Conservation (phyloP, 2,888 invertebrate species). For the Microctonus hyperodae region DNA sequence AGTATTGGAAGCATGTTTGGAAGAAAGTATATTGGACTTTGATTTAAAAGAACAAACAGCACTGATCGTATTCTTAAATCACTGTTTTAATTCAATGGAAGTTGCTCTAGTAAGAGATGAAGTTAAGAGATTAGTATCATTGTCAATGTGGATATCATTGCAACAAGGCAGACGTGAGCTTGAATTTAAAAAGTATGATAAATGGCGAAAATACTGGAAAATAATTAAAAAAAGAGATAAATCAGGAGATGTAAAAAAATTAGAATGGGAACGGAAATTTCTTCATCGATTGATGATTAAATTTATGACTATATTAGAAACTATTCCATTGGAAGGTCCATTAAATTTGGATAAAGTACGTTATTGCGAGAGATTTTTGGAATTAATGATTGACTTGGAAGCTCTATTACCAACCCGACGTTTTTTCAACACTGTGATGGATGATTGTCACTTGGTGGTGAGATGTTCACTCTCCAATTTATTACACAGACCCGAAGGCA, state of each 20-base stretch:
- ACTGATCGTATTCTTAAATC: constrained; percentile 90
- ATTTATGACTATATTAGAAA: constrained; percentile 83
- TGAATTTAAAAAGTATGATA: constrained; percentile 85
- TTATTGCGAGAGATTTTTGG: constrained; percentile 95
- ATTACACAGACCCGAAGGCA: constrained; percentile 79
- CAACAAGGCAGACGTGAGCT: constrained; percentile 84
- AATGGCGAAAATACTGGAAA: constrained; percentile 92
- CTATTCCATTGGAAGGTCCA: constrained; percentile 71
- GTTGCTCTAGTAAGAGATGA: constrained; percentile 91
- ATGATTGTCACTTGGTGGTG: constrained; percentile 93
- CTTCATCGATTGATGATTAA: constrained; percentile 85
- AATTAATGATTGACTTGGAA: constrained; percentile 95
- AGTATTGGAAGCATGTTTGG: constrained; percentile 78
- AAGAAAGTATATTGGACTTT: constrained; percentile 66
- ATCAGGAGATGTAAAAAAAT: constrained; percentile 71
- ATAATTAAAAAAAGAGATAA: constrained; percentile 87
- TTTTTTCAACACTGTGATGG: constrained; percentile 96
- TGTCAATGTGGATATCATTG: constrained; percentile 93
- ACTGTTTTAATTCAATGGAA: constrained; percentile 98
- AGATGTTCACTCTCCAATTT: constrained; percentile 85
- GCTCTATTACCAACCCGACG: constrained; percentile 93
- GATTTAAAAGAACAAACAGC: constrained; percentile 81
- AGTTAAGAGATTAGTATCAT: constrained; percentile 89
- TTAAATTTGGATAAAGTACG: constrained; percentile 66
- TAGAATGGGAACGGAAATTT: constrained; percentile 88